phyloP scores from a whole-genome alignment of 2,797 vertebrate species.

The Prionace glauca region DNA sequence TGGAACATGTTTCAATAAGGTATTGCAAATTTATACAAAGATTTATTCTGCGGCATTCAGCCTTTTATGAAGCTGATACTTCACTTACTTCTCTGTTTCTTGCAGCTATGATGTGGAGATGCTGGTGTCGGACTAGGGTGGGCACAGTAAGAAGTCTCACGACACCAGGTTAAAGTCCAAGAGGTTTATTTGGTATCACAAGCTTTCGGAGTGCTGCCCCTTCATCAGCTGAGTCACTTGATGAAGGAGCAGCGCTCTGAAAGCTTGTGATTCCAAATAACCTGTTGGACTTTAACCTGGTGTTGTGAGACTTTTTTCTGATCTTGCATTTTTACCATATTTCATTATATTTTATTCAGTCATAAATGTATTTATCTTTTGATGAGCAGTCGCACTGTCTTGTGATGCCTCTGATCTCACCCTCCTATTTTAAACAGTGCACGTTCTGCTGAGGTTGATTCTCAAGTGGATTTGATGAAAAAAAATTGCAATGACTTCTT shows the following conservation, averaged over 20 bases:
- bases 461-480: not conserved
- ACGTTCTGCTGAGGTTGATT: not conserved
- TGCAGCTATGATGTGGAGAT: no score
- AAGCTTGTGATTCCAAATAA: no score
- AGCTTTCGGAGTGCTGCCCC: no score
- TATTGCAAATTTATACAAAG: not conserved
- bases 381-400: not conserved
- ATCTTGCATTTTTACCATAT: not conserved
- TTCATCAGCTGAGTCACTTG: no score
- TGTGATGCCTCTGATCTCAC: no score
- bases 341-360: not conserved
- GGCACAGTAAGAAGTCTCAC: no score
- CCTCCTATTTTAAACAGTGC: not conserved
- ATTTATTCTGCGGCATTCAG: not conserved
- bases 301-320: not conserved
- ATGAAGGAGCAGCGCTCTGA: no score
- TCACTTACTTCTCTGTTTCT: not conserved
- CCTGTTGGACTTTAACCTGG: not conserved
- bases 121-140: no score
- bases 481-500: not conserved
- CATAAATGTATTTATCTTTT: not conserved
- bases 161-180: no score
- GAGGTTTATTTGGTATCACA: no score
- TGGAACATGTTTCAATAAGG: not conserved
- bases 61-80: not conserved